Conservation (phyloP, 1,140 invertebrate species). For the Colletes latitarsis region DNA sequence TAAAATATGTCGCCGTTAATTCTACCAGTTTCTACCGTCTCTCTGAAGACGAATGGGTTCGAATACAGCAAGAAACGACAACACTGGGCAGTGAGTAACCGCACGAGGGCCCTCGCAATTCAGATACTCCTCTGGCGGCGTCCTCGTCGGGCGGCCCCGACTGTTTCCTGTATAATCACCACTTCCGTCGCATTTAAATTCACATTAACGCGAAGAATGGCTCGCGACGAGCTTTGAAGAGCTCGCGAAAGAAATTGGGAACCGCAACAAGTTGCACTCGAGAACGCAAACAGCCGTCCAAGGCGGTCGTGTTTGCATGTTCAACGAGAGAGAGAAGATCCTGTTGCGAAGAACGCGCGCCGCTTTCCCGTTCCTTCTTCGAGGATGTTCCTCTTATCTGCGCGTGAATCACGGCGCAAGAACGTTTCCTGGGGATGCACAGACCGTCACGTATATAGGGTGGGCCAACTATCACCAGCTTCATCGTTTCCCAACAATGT, state of each 20-base stretch:
- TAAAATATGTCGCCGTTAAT: not conserved
- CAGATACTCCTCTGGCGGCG: not conserved
- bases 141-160: not conserved
- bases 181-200: conserved; percentile 21
- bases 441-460: too few species aligned
- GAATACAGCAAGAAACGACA: not conserved
- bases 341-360: conserved; percentile 25
- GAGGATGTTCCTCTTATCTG: conserved; percentile 22
- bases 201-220: conserved; percentile 33
- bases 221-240: conserved; percentile 32
- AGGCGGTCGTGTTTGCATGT: conserved; percentile 43
- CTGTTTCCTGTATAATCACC: conserved; percentile 11
- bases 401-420: not conserved
- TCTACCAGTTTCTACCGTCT: not conserved
- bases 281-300: conserved; percentile 42
- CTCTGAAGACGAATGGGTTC: not conserved
- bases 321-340: conserved; percentile 20
- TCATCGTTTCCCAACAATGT: too few species aligned
- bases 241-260: conserved; percentile 49
- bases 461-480: too few species aligned
- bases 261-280: conserved; percentile 49
- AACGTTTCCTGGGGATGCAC: not conserved
- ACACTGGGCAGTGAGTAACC: too few species aligned
- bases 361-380: conserved; percentile 2
- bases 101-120: not conserved